Evolutionary conservation across 2,113 vertebrate genomes (phyloP).

Genomic region (Meles meles): DNA sequence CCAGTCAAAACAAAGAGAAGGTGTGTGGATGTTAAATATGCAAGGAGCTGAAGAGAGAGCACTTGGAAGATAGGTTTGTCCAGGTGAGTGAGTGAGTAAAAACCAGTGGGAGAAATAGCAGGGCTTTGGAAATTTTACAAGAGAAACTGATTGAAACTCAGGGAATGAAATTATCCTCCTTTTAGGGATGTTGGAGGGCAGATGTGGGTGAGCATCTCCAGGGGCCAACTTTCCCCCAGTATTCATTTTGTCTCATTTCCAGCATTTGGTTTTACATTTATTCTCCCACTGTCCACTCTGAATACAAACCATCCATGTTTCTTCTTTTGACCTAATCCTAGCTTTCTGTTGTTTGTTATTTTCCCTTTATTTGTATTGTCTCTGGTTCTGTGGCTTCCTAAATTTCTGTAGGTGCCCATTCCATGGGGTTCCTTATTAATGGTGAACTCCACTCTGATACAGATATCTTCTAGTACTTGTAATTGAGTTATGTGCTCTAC

Average conservation of each 20-base stretch:
- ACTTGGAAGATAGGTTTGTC: not conserved
- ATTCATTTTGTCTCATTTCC: not conserved
- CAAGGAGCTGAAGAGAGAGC: constrained; percentile 10
- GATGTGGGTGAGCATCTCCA: not conserved
- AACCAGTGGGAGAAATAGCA: not conserved
- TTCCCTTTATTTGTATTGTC: not conserved
- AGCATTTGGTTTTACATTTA: not conserved
- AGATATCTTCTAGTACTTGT: not conserved
- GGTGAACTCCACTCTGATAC: not conserved
- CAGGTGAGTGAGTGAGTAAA: constrained; percentile 46
- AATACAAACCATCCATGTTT: not conserved
- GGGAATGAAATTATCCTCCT: not conserved
- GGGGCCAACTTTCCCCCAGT: not conserved
- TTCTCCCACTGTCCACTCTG: not conserved
- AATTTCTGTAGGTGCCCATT: not conserved
- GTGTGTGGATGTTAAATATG: constrained; percentile 42
- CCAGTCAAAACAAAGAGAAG: constrained; percentile 39
- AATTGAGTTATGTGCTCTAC: not conserved
- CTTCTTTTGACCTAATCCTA: not conserved
- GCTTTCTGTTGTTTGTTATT: not conserved
- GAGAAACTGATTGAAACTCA: not conserved
- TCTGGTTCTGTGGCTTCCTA: not conserved
- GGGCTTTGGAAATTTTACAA: not conserved
- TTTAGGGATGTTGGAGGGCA: not conserved
- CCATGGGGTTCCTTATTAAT: not conserved